Evolutionary conservation across 2,113 vertebrate genomes (phyloP).

Genomic region (Myrmecobius fasciatus): DNA sequence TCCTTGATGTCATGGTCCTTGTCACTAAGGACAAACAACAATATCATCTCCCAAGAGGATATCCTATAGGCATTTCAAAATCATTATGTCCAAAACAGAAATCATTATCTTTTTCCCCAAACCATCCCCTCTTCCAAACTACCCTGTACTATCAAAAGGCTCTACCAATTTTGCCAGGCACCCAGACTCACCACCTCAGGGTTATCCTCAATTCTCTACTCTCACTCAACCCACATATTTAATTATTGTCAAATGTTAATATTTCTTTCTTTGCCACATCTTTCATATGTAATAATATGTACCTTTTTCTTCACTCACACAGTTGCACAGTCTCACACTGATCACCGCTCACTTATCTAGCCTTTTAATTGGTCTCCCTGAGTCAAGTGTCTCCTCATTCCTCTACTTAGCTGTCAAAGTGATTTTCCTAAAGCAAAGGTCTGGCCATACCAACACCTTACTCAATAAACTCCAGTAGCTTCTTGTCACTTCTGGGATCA

Average conservation of each 20-base stretch:
- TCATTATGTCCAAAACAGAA: background rate
- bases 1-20: too few species aligned
- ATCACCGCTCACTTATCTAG: background rate
- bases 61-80: background rate
- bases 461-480: background rate
- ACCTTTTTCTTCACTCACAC: background rate
- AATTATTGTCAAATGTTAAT: background rate
- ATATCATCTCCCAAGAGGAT: background rate
- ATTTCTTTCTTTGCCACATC: background rate
- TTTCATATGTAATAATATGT: background rate
- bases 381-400: background rate
- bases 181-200: background rate
- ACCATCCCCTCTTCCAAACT: background rate
- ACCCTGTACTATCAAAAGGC: background rate
- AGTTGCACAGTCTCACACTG: background rate
- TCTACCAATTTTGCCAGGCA: background rate
- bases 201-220: background rate
- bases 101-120: background rate
- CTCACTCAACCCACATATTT: background rate
- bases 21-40: too few species aligned
- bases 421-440: background rate
- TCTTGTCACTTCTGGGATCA: background rate
- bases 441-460: background rate
- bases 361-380: background rate
- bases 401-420: background rate